Base-by-base conservation (phyloP, 2,113 vertebrate species). In the Brienomyrus longianalis region DNA sequence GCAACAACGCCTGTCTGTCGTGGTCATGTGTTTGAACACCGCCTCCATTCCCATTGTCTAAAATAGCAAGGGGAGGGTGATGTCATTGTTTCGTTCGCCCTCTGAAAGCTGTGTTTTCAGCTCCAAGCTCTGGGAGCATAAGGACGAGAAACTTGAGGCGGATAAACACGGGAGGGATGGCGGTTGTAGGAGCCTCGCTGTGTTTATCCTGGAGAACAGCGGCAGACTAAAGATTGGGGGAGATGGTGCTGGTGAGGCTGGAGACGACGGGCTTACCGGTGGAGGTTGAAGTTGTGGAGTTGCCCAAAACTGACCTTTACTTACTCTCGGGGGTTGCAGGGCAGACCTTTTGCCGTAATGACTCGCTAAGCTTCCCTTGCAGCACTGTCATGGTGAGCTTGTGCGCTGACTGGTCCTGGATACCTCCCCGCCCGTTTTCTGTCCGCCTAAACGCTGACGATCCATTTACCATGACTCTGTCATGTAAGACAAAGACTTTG, bases 201-300 rank as follows among this genome's bases (percentile, higher is more conserved):
- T 86, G 50, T 86, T 54, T 39, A 39, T 54, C 85, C 85, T 92
- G 92, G 94, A 94, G 94, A 94, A 93, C 93, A 92, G 92, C 93
- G 94, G 94, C 94, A 94, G 94, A 94, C 15, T 21, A 94, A 93
- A 92, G 88, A 92, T 91, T 90, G 91, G 15, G 51, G 11, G 31
- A 50, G 83, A 45, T 84, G 39, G 39, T n/a, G 8, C 3, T 11
- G 17, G 21, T 3, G 3, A 0, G 83, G 83, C 45, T n/a, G 45
- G 43, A 8, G 83, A 11, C 8, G 39, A 17, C 19, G 5, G 23
- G 45, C 83, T 84, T 84, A 11, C 6, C 0, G 27, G 17, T 31
- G 45, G 27, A 51, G 45, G 45, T 51, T 86, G 83, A 3, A 48
- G 83, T 47, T 51, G 92, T 94, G n/a, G 17, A 77, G 15, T 23